Evolutionary conservation across 2,797 vertebrate genomes (phyloP).

Genomic region (Lycodopsis pacificus): DNA sequence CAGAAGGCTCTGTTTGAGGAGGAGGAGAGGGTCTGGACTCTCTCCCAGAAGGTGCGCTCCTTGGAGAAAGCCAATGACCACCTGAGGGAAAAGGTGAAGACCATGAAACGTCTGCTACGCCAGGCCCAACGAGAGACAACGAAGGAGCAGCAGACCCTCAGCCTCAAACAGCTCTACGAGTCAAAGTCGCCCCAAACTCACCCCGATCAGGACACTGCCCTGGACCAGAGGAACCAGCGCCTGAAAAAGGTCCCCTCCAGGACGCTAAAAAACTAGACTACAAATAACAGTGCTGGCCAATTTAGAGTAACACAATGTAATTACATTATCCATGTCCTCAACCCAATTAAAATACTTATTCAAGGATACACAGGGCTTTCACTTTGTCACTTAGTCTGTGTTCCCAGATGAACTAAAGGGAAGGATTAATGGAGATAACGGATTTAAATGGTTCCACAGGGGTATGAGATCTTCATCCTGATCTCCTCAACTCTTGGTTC

Average conservation of each 20-base stretch:
- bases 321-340: constrained; percentile 3
- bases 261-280: constrained; percentile 78
- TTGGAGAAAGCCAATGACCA: constrained; percentile 89
- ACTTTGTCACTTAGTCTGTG: constrained; percentile 20
- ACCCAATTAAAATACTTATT: background rate
- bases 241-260: constrained; percentile 78
- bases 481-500: constrained; percentile 23
- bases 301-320: background rate
- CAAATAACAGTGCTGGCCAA: background rate
- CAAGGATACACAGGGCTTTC: background rate
- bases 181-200: constrained; percentile 71
- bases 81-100: constrained; percentile 88
- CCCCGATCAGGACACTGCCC: constrained; percentile 83
- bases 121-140: constrained; percentile 83
- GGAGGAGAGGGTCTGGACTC: constrained; percentile 86
- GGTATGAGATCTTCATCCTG: constrained; percentile 22
- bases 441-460: constrained; percentile 23
- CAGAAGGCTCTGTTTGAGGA: constrained; percentile 90
- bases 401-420: constrained; percentile 15
- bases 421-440: constrained; percentile 30
- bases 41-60: constrained; percentile 86
- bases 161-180: constrained; percentile 82
- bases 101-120: constrained; percentile 86
- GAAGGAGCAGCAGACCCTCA: constrained; percentile 82
- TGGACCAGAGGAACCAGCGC: constrained; percentile 71